These are phyloP conservation scores for Galbula dea DNA, from an alignment of 2,113 vertebrate genomes.

Conservation along the genomic window DNA sequence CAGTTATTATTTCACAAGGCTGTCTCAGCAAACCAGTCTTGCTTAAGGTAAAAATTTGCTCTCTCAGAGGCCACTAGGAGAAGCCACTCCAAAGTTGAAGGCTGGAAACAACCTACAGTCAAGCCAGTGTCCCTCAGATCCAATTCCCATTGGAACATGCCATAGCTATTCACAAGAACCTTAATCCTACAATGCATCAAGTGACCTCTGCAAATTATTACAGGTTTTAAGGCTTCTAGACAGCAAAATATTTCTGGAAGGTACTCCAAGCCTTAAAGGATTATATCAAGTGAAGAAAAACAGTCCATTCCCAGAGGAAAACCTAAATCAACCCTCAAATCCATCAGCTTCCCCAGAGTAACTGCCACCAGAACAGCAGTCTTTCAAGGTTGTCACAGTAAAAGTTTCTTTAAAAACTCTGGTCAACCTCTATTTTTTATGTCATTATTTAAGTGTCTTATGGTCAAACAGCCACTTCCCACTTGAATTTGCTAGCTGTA, in stretches of 20 bases:
- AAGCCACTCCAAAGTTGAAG: conserved; percentile 42
- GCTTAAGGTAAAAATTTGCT: background rate
- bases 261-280: background rate
- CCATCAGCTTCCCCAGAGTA: background rate
- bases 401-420: background rate
- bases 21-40: background rate
- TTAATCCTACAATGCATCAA: background rate
- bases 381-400: background rate
- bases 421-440: background rate
- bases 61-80: conserved; percentile 19
- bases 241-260: background rate
- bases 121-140: background rate
- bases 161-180: background rate
- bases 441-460: background rate
- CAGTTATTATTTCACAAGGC: background rate
- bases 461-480: background rate
- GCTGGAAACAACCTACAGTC: background rate
- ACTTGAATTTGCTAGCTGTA: background rate
- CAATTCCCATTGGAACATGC: background rate
- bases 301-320: background rate
- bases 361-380: background rate
- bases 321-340: background rate
- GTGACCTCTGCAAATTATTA: background rate
- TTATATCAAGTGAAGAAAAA: background rate
- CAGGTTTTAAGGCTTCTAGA: background rate